phyloP scores from a whole-genome alignment of 2,888 invertebrate genomes.

The Leucophenga montana region DNA sequence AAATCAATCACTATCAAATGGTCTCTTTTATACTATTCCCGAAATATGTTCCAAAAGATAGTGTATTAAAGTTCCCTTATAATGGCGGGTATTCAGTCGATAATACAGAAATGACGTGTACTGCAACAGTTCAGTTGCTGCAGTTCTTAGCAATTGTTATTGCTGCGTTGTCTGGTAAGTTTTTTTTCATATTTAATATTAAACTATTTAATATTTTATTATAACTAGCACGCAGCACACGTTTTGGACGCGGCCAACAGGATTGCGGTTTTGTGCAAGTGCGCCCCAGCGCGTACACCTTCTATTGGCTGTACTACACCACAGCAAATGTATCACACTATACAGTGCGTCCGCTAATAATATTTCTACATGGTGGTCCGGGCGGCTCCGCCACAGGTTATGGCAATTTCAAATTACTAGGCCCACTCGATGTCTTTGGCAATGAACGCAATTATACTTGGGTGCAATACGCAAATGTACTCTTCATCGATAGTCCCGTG shows the following conservation, averaged over 20 bases:
- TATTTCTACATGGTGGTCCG: neutral
- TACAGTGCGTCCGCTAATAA: neutral
- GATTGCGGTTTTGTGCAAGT: neutral
- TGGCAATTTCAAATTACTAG: neutral
- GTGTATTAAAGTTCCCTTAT: too few relatives aligned
- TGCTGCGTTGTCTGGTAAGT: too few relatives aligned
- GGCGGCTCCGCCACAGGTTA: neutral
- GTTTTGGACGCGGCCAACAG: neutral
- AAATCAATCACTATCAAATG: too few relatives aligned
- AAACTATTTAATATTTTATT: neutral
- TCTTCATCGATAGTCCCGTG: constrained; percentile 4
- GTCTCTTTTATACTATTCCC: too few relatives aligned
- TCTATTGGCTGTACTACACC: constrained; percentile 5
- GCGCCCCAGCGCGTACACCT: neutral
- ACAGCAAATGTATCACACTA: neutral
- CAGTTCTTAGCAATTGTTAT: too few relatives aligned
- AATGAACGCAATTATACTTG: neutral
- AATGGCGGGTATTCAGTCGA: too few relatives aligned
- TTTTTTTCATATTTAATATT: too few relatives aligned
- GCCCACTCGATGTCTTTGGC: neutral
- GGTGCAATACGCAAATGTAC: neutral
- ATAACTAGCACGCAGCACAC: neutral
- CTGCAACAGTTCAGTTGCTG: too few relatives aligned
- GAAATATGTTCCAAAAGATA: too few relatives aligned
- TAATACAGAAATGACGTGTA: too few relatives aligned